Conservation (phyloP, 2,888 invertebrate genomes). For the Scaeva pyrastri region DNA sequence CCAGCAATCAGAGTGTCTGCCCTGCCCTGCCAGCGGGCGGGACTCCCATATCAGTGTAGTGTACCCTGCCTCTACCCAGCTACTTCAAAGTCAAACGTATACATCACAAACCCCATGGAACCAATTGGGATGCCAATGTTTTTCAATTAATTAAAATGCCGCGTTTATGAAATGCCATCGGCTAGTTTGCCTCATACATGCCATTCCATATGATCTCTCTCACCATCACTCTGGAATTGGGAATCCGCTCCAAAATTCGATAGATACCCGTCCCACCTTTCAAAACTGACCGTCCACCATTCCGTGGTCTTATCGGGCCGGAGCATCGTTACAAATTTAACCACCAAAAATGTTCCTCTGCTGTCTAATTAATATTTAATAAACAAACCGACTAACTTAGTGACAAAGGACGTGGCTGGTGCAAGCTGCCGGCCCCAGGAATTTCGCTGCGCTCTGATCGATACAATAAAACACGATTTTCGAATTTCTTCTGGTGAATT, state of each 20-base stretch:
- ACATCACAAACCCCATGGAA: not conserved
- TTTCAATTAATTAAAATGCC: constrained; percentile 74
- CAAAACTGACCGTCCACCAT: not conserved
- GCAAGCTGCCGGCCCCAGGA: constrained; percentile 26
- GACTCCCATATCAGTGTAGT: not conserved
- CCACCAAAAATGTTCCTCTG: constrained; percentile 72
- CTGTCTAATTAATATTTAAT: constrained; percentile 76
- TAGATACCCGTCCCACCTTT: constrained; percentile 49
- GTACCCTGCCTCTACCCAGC: not conserved
- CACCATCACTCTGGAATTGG: constrained; percentile 47
- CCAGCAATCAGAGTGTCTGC: constrained; percentile 21
- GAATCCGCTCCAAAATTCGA: constrained; percentile 73
- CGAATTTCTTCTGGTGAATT: constrained; percentile 71
- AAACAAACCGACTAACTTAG: constrained; percentile 58
- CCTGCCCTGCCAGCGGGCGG: constrained; percentile 8
- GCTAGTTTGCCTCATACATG: constrained; percentile 63
- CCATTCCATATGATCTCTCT: constrained; percentile 66
- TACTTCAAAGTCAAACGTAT: not conserved
- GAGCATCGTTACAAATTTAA: constrained; percentile 74
- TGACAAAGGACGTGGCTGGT: constrained; percentile 51
- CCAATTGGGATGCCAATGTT: constrained; percentile 40
- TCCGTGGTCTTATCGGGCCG: constrained; percentile 57
- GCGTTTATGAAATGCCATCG: constrained; percentile 71
- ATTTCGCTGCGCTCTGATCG: constrained; percentile 60
- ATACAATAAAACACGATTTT: constrained; percentile 75